Evolutionary conservation across 2,113 vertebrate genomes (phyloP).

Genomic region (Uria lomvia): DNA sequence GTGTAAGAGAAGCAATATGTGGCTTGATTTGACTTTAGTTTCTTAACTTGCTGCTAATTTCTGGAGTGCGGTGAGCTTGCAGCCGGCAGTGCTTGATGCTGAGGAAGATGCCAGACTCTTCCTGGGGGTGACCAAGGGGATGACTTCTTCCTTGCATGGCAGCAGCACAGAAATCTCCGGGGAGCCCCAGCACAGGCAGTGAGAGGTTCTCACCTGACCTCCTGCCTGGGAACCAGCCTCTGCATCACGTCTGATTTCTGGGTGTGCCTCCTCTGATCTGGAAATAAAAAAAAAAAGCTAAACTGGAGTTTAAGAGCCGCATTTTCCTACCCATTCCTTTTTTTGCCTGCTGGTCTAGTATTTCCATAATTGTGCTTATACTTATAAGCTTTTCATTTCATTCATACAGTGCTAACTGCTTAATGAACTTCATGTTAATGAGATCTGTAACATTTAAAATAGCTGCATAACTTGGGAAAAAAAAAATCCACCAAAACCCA

Average conservation of each 20-base stretch:
- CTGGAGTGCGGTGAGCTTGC: neutral
- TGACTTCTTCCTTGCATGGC: neutral
- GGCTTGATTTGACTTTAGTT: neutral
- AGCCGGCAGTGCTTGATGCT: neutral
- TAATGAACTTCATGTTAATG: slow-evolving; percentile 36
- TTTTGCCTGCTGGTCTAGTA: slow-evolving; percentile 27
- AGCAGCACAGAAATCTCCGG: neutral
- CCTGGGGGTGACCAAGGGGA: neutral
- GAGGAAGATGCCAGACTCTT: neutral
- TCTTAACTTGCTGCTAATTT: neutral
- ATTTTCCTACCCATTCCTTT: neutral
- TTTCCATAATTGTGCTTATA: slow-evolving; percentile 33
- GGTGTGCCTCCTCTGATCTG: neutral
- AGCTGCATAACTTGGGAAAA: neutral
- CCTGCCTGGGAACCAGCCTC: neutral
- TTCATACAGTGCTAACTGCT: slow-evolving; percentile 21
- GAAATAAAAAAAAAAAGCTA: neutral
- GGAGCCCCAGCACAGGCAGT: neutral
- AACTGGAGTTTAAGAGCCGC: neutral
- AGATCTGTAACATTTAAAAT: slow-evolving; percentile 33
- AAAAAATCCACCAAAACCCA: neutral
- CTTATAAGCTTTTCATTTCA: slow-evolving; percentile 2
- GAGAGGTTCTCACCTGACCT: neutral
- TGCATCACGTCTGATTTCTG: neutral
- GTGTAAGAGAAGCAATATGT: neutral